These are phyloP conservation scores for Glossosoma conforme DNA, from an alignment of 1,140 invertebrate species.

Conservation along the genomic window DNA sequence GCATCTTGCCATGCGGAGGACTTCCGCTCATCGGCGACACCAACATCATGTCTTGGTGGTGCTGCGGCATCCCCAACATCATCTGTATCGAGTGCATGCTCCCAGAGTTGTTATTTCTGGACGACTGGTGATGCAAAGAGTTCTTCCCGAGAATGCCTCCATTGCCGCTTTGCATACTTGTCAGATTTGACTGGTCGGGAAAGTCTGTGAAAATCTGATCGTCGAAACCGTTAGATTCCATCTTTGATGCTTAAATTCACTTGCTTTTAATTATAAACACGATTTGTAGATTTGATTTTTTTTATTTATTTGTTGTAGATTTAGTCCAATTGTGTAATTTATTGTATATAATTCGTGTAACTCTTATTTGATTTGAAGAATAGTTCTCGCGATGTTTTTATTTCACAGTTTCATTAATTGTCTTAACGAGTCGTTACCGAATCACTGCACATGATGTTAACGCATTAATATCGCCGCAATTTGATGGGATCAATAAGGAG, in stretches of 20 bases:
- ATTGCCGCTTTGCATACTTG: constrained; percentile 36
- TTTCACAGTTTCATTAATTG: too few species aligned
- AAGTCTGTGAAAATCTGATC: constrained; percentile 73
- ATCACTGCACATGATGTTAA: too few species aligned
- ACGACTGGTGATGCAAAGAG: constrained; percentile 38
- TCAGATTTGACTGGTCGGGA: constrained; percentile 54
- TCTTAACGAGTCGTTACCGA: constrained; percentile 1
- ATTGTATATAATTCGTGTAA: background rate
- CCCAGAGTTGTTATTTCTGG: constrained; percentile 39
- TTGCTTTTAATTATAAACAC: background rate
- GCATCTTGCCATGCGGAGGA: constrained; percentile 34
- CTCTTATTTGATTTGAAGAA: background rate
- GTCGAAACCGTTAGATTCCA: constrained; percentile 71
- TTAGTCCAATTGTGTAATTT: background rate
- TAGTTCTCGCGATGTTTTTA: background rate
- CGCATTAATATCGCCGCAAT: constrained; percentile 10
- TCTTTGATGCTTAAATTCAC: constrained; percentile 33
- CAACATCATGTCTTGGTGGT: constrained; percentile 46
- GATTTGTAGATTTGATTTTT: background rate
- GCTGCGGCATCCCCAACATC: constrained; percentile 63
- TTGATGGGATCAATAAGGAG: constrained; percentile 14
- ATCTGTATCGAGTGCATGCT: constrained; percentile 64
- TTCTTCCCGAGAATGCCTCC: constrained; percentile 39
- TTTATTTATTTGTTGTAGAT: too few species aligned
- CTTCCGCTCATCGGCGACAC: constrained; percentile 40